Percentiles rank a stretch among this genome's conserved stretches.
Conservation (phyloP, 2,113 vertebrate species). For the Tragelaphus scriptus region DNA sequence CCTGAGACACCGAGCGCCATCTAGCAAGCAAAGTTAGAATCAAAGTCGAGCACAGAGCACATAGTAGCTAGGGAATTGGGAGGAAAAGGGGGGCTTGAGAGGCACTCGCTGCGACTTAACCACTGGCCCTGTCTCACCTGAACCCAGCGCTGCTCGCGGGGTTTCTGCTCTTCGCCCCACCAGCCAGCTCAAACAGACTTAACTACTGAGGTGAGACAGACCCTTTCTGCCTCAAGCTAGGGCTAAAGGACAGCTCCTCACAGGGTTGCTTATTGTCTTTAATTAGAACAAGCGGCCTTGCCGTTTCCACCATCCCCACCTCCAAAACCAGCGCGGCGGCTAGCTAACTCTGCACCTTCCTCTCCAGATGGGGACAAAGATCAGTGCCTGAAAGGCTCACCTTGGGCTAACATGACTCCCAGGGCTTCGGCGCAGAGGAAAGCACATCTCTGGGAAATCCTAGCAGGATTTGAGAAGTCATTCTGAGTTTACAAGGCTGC, state of each 20-base stretch:
- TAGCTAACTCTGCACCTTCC: background rate
- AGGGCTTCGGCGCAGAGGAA: background rate
- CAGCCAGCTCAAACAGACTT: background rate
- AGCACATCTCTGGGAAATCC: background rate
- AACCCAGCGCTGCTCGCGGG: background rate
- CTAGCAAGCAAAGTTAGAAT: conserved; percentile 92
- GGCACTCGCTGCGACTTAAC: background rate
- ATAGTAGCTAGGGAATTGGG: background rate
- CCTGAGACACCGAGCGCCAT: conserved; percentile 93
- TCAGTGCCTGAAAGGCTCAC: background rate
- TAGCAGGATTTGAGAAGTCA: conserved; percentile 15
- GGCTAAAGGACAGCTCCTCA: background rate
- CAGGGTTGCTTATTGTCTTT: conserved; percentile 13
- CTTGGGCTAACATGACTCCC: background rate
- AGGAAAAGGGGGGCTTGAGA: conserved; percentile 44
- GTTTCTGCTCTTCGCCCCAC: background rate
- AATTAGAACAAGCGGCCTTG: conserved; percentile 15
- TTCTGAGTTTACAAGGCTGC: background rate
- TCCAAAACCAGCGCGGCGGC: background rate
- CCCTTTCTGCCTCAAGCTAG: background rate
- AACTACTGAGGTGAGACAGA: conserved; percentile 28
- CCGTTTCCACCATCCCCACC: background rate
- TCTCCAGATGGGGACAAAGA: background rate
- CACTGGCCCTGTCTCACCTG: conserved; percentile 47
- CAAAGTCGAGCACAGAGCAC: conserved; percentile 56